Conservation (phyloP, 2,113 vertebrate species). For the Stegostoma tigrinum region DNA sequence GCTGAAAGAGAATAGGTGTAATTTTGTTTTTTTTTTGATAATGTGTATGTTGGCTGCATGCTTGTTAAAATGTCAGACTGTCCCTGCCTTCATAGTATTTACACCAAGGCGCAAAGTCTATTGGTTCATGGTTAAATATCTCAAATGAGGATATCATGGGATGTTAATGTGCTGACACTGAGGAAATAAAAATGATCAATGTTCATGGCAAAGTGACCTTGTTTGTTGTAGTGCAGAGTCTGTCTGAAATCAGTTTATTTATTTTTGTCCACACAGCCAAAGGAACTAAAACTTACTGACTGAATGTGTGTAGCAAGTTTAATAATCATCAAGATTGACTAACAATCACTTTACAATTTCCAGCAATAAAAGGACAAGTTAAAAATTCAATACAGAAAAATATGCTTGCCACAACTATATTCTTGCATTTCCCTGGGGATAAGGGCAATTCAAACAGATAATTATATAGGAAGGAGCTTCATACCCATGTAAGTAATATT, state of each 20-base stretch:
- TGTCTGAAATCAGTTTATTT: neutral
- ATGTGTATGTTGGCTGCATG: neutral
- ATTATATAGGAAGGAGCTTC: neutral
- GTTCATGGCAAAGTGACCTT: constrained; percentile 6
- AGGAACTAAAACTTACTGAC: neutral
- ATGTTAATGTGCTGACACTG: too few relatives aligned
- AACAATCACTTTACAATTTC: neutral
- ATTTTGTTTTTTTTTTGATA: neutral
- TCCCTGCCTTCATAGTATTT: neutral
- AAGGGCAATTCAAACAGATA: neutral
- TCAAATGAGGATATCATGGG: neutral
- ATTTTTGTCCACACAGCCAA: neutral
- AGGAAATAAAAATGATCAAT: neutral
- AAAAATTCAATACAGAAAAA: neutral
- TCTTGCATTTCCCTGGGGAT: neutral
- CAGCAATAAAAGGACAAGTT: neutral
- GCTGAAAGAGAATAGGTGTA: neutral
- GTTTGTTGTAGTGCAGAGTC: too few relatives aligned
- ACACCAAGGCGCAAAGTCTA: too few relatives aligned
- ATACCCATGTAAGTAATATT: neutral
- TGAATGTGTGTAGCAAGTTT: neutral
- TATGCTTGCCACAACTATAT: neutral
- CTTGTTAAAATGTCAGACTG: neutral
- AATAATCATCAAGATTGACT: neutral
- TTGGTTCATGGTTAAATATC: neutral